Conservation (phyloP, 2,888 invertebrate genomes). For the Bembecia ichneumoniformis region DNA sequence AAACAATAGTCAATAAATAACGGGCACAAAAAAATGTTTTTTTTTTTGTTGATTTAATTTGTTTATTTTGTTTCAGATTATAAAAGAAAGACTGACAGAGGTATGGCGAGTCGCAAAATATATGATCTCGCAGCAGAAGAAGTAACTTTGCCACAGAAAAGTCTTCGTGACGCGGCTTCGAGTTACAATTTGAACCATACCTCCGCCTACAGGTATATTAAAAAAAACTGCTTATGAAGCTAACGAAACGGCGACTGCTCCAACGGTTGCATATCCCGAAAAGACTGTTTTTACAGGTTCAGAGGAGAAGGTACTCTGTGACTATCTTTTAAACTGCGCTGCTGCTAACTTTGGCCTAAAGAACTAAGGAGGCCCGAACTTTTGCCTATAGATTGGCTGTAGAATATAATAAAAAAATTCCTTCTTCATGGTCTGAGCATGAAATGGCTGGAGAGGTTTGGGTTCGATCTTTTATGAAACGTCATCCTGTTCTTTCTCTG, state of each 20-base stretch:
- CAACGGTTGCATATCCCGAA: slow-evolving; percentile 4
- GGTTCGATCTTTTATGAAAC: slow-evolving; percentile 8
- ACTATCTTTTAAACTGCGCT: slow-evolving; percentile 10
- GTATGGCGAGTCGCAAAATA: not conserved
- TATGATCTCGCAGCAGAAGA: slow-evolving; percentile 7
- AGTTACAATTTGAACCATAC: slow-evolving; percentile 10
- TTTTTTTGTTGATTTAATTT: not conserved
- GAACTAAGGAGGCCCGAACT: slow-evolving; percentile 8
- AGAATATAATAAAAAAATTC: slow-evolving; percentile 10
- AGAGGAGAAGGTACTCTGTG: slow-evolving; percentile 8
- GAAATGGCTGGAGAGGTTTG: slow-evolving; percentile 9
- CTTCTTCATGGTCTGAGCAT: slow-evolving; percentile 8
- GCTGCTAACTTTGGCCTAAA: slow-evolving; percentile 8
- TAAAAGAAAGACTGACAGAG: not conserved
- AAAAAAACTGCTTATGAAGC: slow-evolving; percentile 8
- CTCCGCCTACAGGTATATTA: slow-evolving; percentile 9
- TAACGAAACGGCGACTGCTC: no score
- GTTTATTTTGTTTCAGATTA: not conserved
- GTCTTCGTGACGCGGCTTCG: slow-evolving; percentile 6
- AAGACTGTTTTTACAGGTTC: slow-evolving; percentile 7
- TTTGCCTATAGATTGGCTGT: slow-evolving; percentile 6
- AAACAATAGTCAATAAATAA: not conserved
- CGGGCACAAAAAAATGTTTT: not conserved
- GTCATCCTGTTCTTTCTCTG: slow-evolving; percentile 10
- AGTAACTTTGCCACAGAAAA: slow-evolving; percentile 8